A percentile compares a stretch with the other conserved stretches of the same genome.
phyloP scores from a whole-genome alignment of 2,888 invertebrate genomes.

The Blastobasis adustella region DNA sequence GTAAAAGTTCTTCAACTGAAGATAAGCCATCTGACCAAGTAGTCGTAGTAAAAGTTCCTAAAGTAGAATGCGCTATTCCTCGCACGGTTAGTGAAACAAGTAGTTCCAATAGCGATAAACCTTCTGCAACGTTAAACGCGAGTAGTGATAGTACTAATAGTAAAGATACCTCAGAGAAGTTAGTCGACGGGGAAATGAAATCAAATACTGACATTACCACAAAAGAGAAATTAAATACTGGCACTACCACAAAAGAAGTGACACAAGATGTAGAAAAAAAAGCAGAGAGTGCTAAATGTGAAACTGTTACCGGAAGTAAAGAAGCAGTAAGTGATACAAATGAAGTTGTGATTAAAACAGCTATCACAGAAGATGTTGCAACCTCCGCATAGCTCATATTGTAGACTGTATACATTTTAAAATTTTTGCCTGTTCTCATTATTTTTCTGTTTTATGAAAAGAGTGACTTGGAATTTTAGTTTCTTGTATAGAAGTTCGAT shows the following conservation, averaged over 20 bases:
- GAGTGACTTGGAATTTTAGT: not conserved
- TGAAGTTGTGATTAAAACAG: not conserved
- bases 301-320: not conserved
- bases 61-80: constrained; percentile 41
- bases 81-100: constrained; percentile 22
- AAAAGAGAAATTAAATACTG: not conserved
- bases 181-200: not conserved
- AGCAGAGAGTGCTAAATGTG: not conserved
- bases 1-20: constrained; percentile 34
- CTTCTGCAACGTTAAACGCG: constrained; percentile 1
- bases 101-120: constrained; percentile 11
- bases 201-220: not conserved
- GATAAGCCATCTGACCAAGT: constrained; percentile 50
- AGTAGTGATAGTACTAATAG: constrained; percentile 13
- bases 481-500: constrained; percentile 2
- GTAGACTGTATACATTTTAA: not conserved
- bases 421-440: not conserved
- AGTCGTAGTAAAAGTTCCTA: constrained; percentile 58
- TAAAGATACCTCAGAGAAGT: constrained; percentile 4
- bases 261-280: not conserved
- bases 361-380: not conserved
- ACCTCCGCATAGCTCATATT: not conserved
- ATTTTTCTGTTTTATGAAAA: constrained; percentile 8
- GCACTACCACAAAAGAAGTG: not conserved
- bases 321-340: not conserved